These are phyloP conservation scores for Zophobas atratus DNA, from an alignment of 1,140 invertebrate species.

Conservation along the genomic window DNA sequence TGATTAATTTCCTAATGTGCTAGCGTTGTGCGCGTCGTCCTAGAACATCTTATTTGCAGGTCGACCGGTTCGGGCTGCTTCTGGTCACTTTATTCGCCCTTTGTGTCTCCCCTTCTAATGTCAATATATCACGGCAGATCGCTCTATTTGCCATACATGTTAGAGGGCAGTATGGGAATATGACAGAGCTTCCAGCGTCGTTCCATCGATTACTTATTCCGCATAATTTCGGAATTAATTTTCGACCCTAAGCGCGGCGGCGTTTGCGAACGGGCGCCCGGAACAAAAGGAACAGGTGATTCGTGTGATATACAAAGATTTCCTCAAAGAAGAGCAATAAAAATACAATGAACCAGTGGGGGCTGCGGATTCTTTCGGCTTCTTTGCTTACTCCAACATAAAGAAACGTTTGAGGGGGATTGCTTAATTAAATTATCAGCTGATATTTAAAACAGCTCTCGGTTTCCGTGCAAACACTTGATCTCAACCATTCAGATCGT, in stretches of 20 bases:
- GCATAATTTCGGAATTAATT: slow-evolving; percentile 5
- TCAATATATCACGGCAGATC: slow-evolving; percentile 60
- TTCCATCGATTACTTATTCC: slow-evolving; percentile 18
- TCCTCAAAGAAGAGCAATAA: slow-evolving; percentile 57
- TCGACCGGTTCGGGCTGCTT: slow-evolving; percentile 59
- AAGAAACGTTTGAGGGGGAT: slow-evolving; percentile 61
- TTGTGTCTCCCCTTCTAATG: slow-evolving; percentile 56
- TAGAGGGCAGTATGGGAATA: slow-evolving; percentile 28
- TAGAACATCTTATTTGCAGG: slow-evolving; percentile 62
- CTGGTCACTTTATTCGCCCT: slow-evolving; percentile 61
- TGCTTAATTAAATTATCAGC: slow-evolving; percentile 67
- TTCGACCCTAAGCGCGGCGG: not conserved
- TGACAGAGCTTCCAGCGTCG: not conserved
- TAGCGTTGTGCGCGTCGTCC: slow-evolving; percentile 50
- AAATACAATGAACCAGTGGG: slow-evolving; percentile 56
- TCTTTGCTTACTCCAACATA: slow-evolving; percentile 57
- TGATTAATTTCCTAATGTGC: too few relatives aligned
- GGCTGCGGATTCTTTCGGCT: slow-evolving; percentile 60
- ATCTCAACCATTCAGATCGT: slow-evolving; percentile 55
- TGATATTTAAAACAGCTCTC: slow-evolving; percentile 65
- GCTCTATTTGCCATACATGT: slow-evolving; percentile 56
- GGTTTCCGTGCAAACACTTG: slow-evolving; percentile 63
- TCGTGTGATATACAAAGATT: slow-evolving; percentile 53
- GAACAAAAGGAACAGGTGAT: slow-evolving; percentile 58
- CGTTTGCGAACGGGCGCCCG: not conserved